Evolutionary conservation across 2,113 vertebrate species (phyloP).

Genomic region (Leptosomus discolor): DNA sequence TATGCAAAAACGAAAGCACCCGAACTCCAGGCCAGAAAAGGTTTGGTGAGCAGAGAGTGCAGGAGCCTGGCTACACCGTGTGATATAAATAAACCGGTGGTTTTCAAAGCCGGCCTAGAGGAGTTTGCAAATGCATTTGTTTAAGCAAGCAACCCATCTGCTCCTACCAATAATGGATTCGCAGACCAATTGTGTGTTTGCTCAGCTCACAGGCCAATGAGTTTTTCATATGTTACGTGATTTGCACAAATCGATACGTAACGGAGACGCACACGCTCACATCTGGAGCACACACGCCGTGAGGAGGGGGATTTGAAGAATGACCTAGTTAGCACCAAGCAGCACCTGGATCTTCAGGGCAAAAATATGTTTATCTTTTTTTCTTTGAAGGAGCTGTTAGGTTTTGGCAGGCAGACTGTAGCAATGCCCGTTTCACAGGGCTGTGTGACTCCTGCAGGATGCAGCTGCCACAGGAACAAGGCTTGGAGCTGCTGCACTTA

Average conservation of each 20-base stretch:
- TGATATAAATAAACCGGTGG: not conserved
- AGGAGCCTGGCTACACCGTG: not conserved
- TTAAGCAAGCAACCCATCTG: constrained; percentile 26
- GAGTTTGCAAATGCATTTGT: constrained; percentile 32
- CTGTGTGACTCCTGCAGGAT: not conserved
- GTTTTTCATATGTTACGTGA: not conserved
- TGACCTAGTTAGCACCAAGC: not conserved
- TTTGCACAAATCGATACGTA: not conserved
- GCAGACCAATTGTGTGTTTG: not conserved
- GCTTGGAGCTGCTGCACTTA: not conserved
- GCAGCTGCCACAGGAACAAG: not conserved
- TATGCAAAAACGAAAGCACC: not conserved
- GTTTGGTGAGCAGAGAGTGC: not conserved
- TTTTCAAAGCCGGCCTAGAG: constrained; percentile 14
- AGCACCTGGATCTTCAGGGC: not conserved
- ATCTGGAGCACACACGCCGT: not conserved
- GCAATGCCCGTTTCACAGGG: not conserved
- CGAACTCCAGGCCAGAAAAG: not conserved
- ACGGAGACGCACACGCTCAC: not conserved
- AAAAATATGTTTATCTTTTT: not conserved
- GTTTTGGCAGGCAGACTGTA: not conserved
- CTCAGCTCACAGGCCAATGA: not conserved
- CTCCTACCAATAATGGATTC: not conserved
- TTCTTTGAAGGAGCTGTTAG: not conserved
- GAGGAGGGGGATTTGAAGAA: not conserved